A percentile compares a stretch with the other conserved stretches of the same genome.
Evolutionary conservation across 2,113 vertebrate genomes (phyloP).

Genomic region (Calyptomena viridis): DNA sequence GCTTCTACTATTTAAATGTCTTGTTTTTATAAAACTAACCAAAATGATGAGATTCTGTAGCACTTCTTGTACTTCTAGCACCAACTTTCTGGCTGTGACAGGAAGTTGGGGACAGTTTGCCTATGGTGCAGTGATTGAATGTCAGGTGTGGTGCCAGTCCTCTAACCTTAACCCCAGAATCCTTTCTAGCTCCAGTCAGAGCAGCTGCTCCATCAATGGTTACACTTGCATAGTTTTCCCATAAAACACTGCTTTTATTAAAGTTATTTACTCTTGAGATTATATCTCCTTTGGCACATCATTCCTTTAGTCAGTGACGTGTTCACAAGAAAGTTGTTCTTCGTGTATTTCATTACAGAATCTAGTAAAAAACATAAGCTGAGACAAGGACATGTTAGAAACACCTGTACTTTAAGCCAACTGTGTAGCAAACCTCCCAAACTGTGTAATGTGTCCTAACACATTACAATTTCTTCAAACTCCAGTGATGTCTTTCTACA

Average conservation of each 20-base stretch:
- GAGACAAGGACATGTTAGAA: not conserved
- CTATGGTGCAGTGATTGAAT: not conserved
- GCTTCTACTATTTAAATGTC: not conserved
- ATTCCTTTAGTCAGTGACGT: not conserved
- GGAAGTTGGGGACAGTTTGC: not conserved
- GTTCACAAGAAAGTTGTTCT: not conserved
- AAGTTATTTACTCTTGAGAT: not conserved
- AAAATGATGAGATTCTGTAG: not conserved
- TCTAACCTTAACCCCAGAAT: not conserved
- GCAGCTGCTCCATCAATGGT: not conserved
- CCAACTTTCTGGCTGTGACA: not conserved
- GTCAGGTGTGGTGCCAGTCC: not conserved
- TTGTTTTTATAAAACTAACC: not conserved
- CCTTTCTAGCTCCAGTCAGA: not conserved
- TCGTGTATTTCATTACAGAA: not conserved
- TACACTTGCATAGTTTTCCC: not conserved
- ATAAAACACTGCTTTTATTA: not conserved
- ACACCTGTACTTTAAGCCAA: not conserved
- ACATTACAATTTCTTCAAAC: not conserved
- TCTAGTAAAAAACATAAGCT: not conserved
- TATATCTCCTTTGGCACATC: not conserved
- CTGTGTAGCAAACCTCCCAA: not conserved
- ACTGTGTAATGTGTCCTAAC: not conserved
- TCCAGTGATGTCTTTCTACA: not conserved
- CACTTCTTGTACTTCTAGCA: not conserved